Base-by-base conservation (phyloP, 2,888 invertebrate species). In the Antheraea assamensis region DNA sequence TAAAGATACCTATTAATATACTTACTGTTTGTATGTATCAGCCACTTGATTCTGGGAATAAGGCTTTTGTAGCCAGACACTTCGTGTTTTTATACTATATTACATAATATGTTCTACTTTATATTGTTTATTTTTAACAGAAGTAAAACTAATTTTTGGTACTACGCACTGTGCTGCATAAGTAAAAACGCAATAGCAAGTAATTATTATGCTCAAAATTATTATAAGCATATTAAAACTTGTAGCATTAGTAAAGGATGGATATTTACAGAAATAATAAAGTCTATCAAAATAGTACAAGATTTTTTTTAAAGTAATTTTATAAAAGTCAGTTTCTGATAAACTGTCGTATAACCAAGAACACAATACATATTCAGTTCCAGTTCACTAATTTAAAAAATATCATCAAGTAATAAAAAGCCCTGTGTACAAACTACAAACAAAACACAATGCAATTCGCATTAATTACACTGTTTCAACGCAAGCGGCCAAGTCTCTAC, bases 1-100 rank as follows among this genome's bases (percentile, higher is more conserved):
- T 82, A 87, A 27, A 80, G 75, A 83, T 88, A 87, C 85, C 86
- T 85, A 88, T 86, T 13, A 35, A 88, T 80, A 82, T 70, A 70
- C 68, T 31, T 27, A 31, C 30, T 58, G 58, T 19, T 52, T 58
- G 21, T 21, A 5, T 31, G n/a, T 64, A 49, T 31, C 21, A 49
- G 52, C 13, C 24, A 71, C 71, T 30, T 55, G 35, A 71, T 42
- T 27, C 66, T 31, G 21, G n/a, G 19, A 31, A 52, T 64, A 17
- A 52, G 21, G 8, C 35, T 31, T 15, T 21, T 27, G 52, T 52
- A 31, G 24, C 21, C 49, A 66, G 15, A 64, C 27, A 17, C 5
- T 58, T 24, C 58, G 24, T 15, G 52, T 58, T n/a, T 64, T 13
- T 64, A 64, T 30, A 61, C 17, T 64, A 30, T 64, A 58, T 58